Base-by-base conservation (phyloP, 2,797 vertebrate genomes). In the Sebastes iracundus region DNA sequence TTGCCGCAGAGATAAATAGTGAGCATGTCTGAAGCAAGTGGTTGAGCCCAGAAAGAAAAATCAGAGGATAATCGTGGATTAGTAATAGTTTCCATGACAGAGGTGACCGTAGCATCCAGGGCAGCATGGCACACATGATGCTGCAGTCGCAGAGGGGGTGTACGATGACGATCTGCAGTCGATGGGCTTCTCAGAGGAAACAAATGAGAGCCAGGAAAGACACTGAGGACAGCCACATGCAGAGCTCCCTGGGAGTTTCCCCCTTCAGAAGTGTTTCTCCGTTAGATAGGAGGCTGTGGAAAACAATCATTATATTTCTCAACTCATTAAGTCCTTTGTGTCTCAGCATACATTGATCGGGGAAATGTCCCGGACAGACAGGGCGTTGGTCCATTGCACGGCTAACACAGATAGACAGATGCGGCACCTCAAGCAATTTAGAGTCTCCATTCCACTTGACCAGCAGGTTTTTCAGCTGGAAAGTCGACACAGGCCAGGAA, bases 81-180 rank as follows among this genome's bases (percentile, higher is more conserved):
- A 90, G 84, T 93, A 94, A 94, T 82, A 94, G 79, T 95, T 96
- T 96, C 95, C 95, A 95, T 95, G 93, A 94, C 92, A 90, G 85
- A 91, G 66, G 77, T 90, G 91, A 83, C 88, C 81, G 66, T 84
- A 89, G 84, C 85, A 87, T 91, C 86, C 82, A 88, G 86, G 81
- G 77, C 82, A 83, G 80, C 76, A 90, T 87, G 85, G 90, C 67
- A 88, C 80, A 85, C 76, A 75, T 75, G 89, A 93, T 83, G 81
- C 87, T 80, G 82, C 79, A 77, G 84, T 81, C 63, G 3, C 82
- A 77, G 66, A 82, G 72, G 72, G 68, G 63, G 80, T 56, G 66
- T 56, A 72, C 68, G 82, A 77, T 73, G 87, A 84, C 16, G 70
- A 83, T 64, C 75, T 67, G 16, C 71, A 82, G 68, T 77, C 58